phyloP scores from a whole-genome alignment of 2,113 vertebrate species.

The Xenopus tropicalis region UCB_Xtro_10.0 CM004443.2:192370001-192370500 shows the following conservation, averaged over 20 bases:
- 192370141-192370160: conserved; percentile 57
- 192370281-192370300: conserved; percentile 69
- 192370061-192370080: conserved; percentile 15
- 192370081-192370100: not conserved
- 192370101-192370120: conserved; percentile 55
- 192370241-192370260: conserved; percentile 55
- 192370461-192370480: too few species aligned
- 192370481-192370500: too few species aligned
- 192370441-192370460: too few species aligned
- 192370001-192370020: conserved; percentile 30
- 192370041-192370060: conserved; percentile 18
- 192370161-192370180: conserved; percentile 59
- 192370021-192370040: not conserved
- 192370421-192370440: too few species aligned
- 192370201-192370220: conserved; percentile 55
- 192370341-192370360: conserved; percentile 61
- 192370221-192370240: conserved; percentile 60
- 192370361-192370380: too few species aligned
- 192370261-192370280: conserved; percentile 65
- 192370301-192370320: conserved; percentile 60
- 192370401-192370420: too few species aligned
- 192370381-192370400: too few species aligned
- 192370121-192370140: conserved; percentile 66
- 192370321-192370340: conserved; percentile 40
- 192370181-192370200: conserved; percentile 31